These are phyloP conservation scores for Lophura nycthemera DNA, from an alignment of 2,113 vertebrate genomes.

Conservation along the genomic window DNA sequence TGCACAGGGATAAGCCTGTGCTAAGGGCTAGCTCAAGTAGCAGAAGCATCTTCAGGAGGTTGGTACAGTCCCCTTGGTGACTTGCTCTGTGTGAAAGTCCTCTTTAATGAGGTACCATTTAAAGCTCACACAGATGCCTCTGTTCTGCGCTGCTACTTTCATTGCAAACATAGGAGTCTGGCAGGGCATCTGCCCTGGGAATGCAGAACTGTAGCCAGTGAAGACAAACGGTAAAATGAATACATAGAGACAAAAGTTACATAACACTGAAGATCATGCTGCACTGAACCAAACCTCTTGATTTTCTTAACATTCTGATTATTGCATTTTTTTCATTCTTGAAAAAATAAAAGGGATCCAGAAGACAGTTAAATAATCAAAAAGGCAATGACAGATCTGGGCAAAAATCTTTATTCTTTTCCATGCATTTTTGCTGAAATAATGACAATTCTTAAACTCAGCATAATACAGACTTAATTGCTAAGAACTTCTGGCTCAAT, in stretches of 20 bases:
- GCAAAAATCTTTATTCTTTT: conserved; percentile 27
- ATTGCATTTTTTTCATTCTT: neutral
- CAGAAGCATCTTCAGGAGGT: neutral
- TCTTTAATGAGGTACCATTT: neutral
- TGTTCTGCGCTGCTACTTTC: neutral
- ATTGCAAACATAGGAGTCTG: neutral
- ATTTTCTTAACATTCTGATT: neutral
- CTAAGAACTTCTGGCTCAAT: neutral
- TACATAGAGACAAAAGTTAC: neutral
- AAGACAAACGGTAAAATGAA: neutral
- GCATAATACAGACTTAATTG: neutral
- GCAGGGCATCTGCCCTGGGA: neutral
- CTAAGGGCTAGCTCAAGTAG: neutral
- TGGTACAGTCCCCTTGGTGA: neutral
- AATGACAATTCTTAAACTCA: neutral
- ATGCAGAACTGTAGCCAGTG: neutral
- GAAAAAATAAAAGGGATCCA: neutral
- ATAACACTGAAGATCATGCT: neutral
- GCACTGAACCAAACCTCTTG: neutral
- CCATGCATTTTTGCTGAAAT: neutral
- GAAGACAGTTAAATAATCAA: neutral
- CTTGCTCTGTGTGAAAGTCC: neutral
- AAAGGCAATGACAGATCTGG: neutral
- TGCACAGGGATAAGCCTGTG: rapidly evolving
- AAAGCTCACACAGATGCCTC: neutral